phyloP scores from a whole-genome alignment of 2,888 invertebrate genomes.

The Drosophila birchii region DNA sequence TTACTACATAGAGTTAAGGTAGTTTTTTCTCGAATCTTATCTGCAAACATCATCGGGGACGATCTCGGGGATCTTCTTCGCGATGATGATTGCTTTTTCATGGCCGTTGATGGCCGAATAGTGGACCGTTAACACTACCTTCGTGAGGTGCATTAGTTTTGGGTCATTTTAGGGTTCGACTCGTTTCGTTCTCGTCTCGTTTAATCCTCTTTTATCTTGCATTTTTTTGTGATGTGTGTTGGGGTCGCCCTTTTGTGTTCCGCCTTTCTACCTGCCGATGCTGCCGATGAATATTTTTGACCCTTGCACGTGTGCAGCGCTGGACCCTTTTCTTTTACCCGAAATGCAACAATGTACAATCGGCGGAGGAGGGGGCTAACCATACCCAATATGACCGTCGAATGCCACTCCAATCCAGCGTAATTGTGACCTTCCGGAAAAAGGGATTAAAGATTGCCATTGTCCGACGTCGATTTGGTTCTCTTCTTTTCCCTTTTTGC shows the following conservation, averaged over 20 bases:
- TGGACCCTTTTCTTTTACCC: conserved; percentile 47
- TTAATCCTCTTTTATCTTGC: conserved; percentile 63
- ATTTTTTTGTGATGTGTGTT: conserved; percentile 52
- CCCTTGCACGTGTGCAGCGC: conserved; percentile 82
- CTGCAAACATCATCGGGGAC: conserved; percentile 56
- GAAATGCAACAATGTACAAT: conserved; percentile 64
- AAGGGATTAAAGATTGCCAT: conserved; percentile 68
- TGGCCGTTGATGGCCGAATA: conserved; percentile 32
- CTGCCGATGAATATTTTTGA: conserved; percentile 54
- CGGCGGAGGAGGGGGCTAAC: conserved; percentile 27
- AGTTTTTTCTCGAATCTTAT: conserved; percentile 43
- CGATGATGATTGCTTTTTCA: conserved; percentile 41
- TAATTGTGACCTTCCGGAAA: conserved; percentile 73
- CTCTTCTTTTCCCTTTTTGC: conserved; percentile 1
- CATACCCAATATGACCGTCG: conserved; percentile 38
- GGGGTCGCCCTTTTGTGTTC: conserved; percentile 40
- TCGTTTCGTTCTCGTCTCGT: conserved; percentile 58
- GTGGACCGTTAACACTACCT: conserved; percentile 27
- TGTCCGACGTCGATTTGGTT: conserved; percentile 27
- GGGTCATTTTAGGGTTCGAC: conserved; percentile 73
- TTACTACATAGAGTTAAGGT: conserved; percentile 5
- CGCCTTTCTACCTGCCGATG: conserved; percentile 67
- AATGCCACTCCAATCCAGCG: conserved; percentile 62
- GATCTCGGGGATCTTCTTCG: conserved; percentile 44
- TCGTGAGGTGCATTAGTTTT: conserved; percentile 66